Conservation (phyloP, 2,113 vertebrate species). For the Argyrosomus japonicus region DNA sequence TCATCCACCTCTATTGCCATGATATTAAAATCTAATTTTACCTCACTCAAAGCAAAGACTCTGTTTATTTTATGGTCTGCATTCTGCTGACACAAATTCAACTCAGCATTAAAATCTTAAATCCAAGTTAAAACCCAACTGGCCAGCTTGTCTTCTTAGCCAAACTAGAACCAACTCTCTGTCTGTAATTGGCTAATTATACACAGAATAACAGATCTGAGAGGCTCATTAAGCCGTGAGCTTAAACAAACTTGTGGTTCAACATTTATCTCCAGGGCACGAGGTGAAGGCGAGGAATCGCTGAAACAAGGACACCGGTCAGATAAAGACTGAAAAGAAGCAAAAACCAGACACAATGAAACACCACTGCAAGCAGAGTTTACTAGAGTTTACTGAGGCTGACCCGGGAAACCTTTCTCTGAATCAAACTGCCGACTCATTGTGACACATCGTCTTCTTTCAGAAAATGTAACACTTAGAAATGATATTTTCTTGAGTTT, state of each 20-base stretch:
- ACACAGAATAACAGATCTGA: not conserved
- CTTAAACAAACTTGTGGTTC: not conserved
- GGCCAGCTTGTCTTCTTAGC: not conserved
- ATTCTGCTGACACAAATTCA: not conserved
- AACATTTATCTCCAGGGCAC: not conserved
- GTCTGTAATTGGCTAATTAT: not conserved
- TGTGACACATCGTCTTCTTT: not conserved
- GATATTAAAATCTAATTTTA: not conserved
- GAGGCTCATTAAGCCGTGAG: not conserved
- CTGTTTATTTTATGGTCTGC: not conserved
- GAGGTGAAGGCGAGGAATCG: constrained; percentile 19
- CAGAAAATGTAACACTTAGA: not conserved
- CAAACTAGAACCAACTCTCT: not conserved
- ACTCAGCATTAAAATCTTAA: not conserved
- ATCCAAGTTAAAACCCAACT: not conserved
- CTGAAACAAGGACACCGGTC: not conserved
- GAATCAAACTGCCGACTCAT: constrained; percentile 4
- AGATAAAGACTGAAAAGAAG: not conserved
- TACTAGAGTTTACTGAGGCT: not conserved
- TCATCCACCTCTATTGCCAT: not conserved
- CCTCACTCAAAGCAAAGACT: not conserved
- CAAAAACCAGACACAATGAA: not conserved
- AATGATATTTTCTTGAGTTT: not conserved
- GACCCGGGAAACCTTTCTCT: not conserved
- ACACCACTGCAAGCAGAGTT: not conserved